Evolutionary conservation across 2,888 invertebrate genomes (phyloP), one percentile per base, ranked within the genome.

Genomic region (Nomada fabriciana): DNA sequence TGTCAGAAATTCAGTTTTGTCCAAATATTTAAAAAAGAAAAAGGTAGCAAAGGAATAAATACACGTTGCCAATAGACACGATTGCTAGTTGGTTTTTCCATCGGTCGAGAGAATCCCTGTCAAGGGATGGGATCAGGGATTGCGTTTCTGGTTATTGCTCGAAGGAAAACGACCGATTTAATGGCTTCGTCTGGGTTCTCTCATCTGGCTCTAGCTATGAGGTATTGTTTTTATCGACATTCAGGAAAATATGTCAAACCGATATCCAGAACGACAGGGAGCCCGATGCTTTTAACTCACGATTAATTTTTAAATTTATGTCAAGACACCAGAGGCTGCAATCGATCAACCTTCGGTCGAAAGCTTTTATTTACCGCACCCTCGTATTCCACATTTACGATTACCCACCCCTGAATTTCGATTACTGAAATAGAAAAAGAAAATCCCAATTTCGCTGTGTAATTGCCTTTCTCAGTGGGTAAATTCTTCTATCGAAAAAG

Each of bases 281-380:
- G 2, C 11, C 64, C 52, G 67, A 60, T 79, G 71, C 80, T 80
- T 68, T 80, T 67, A 71, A 71, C 79, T 55, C 67, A 61, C 71
- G 71, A 80, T 78, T 80, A 70, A 78, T 78, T 80, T 67, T 71
- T 57, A 55, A 71, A 80, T 80, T 71, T 78, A 67, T 71, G 71
- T 71, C 80, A 63, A 79, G 65, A 78, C 79, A 78, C 65, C 47
- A 53, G 61, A 52, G 71, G 50, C 29, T 50, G 18, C 42, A 42
- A 61, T 61, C 79, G 70, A 71, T 80, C 70, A 29, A 15, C 50
- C 52, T 15, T 52, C 47, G 29, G 60, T 52, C 70, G 63, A 76
- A 76, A 43, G 43, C 60, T 50, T 71, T 67, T 43, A 52, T 67
- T 55, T 55, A 13, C 11, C 18, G 4, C 43, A 2, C 10, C 23